These are phyloP conservation scores for Masnerella sp. DNA, from an alignment of 2,888 invertebrate species.

Conservation along the genomic window DNA sequence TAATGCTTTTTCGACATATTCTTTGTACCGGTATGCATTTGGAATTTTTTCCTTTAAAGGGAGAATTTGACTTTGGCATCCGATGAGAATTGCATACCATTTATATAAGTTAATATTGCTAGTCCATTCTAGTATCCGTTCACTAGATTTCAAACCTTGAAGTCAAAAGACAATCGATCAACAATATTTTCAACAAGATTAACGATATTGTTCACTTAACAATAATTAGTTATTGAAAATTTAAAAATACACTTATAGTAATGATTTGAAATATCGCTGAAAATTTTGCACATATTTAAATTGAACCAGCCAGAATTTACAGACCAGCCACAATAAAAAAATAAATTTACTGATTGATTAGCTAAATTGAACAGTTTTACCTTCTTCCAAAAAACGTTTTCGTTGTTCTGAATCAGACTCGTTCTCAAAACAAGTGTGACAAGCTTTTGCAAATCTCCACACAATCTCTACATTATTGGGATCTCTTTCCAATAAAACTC, in stretches of 20 bases:
- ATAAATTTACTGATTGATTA: too few species aligned
- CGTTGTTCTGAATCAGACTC: slow-evolving; percentile 61
- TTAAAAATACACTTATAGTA: too few species aligned
- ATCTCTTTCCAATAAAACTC: slow-evolving; percentile 65
- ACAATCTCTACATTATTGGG: slow-evolving; percentile 70
- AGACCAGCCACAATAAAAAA: too few species aligned
- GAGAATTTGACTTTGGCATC: slow-evolving; percentile 81
- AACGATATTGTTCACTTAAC: too few species aligned
- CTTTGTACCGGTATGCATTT: slow-evolving; percentile 83
- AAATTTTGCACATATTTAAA: too few species aligned
- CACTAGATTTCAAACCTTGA: slow-evolving; percentile 80
- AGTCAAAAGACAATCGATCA: slow-evolving; percentile 3
- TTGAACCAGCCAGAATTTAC: too few species aligned
- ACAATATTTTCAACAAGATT: too few species aligned
- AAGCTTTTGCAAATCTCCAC: slow-evolving; percentile 73
- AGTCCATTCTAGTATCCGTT: slow-evolving; percentile 78
- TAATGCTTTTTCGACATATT: slow-evolving; percentile 84
- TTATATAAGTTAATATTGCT: slow-evolving; percentile 82
- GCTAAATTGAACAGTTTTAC: too few species aligned
- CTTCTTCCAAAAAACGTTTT: slow-evolving; percentile 67
- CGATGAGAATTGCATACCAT: slow-evolving; percentile 86
- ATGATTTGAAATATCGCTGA: too few species aligned
- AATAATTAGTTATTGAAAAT: too few species aligned
- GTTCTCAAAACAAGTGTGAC: slow-evolving; percentile 66
- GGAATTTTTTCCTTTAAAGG: slow-evolving; percentile 82